Evolutionary conservation across 2,888 invertebrate genomes (phyloP), one percentile per base, ranked within the genome.

Genomic region (Coenonympha glycerion): DNA sequence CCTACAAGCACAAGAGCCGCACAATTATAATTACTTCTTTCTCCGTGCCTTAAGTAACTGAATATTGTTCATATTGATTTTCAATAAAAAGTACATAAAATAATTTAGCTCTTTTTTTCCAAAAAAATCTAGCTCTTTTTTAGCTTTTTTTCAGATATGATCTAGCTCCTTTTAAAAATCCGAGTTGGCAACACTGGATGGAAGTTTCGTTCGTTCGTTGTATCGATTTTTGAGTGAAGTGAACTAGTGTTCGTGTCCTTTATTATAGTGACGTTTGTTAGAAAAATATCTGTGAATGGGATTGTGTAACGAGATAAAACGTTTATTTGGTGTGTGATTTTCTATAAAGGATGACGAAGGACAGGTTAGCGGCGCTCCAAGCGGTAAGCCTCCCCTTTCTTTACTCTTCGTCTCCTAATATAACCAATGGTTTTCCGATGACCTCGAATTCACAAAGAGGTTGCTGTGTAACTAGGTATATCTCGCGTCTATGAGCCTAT

Each of bases 321-420:
- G 88, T 89, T 87, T 88, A 85, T 79, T 88, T 89, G 89, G 89
- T 89, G 90, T 90, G 91, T 91, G 90, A 90, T 88, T 86, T 81
- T 85, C 84, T 80, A 73, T 86, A 83, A 86, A 91, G 84, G 87
- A 96, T 96, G 96, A 96, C 96, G 90, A 96, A 96, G 92, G 96
- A 96, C 91, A 95, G 96, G 93, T 93, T 96, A 91, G 95, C 95
- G 90, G 96, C 96, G 88, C 92, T 96, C 76, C 95, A 95, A 90
- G 96, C 96, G 92, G 95, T 95, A 90, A 92, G 93, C 83, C 70
- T 61, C 66, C 62, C 62, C 62, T 64, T 68, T 70, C 62, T 64
- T 68, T 70, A 61, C 68, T 75, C 56, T 71, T 71, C 68, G 66
- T 63, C 66, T 66, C 65, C 69, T 70, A 53, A 67, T 69, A 58